Conservation (phyloP, 92 coral and sea anemone species). For the Desmophyllum pertusum region DNA sequence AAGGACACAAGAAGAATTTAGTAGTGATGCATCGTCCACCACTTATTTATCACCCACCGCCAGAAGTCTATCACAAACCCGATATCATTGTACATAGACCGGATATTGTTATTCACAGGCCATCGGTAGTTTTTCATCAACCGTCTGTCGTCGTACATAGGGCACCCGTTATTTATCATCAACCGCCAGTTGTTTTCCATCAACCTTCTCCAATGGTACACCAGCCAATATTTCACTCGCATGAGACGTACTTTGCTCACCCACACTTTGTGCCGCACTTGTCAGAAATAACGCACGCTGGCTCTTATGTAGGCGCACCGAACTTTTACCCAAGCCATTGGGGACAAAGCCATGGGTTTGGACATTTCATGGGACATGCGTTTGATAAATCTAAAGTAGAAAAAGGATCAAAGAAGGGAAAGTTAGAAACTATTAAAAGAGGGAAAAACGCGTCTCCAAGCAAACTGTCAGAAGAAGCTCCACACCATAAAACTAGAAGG, state of each 20-base stretch:
- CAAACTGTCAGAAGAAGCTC: not conserved
- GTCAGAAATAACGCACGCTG: slow-evolving; percentile 68
- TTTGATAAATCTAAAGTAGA: slow-evolving; percentile 83
- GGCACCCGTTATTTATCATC: slow-evolving; percentile 87
- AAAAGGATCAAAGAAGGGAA: not conserved
- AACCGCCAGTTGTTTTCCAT: slow-evolving; percentile 87
- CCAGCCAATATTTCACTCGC: slow-evolving; percentile 83
- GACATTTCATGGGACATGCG: slow-evolving; percentile 63
- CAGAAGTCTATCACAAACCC: slow-evolving; percentile 92
- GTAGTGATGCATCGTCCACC: slow-evolving; percentile 95
- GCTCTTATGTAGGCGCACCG: slow-evolving; percentile 81
- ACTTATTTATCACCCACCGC: slow-evolving; percentile 93
- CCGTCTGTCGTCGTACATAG: slow-evolving; percentile 86
- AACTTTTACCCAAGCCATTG: slow-evolving; percentile 71
- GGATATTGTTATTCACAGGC: slow-evolving; percentile 89
- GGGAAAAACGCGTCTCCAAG: not conserved
- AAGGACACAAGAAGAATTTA: slow-evolving; percentile 79
- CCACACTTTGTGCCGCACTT: slow-evolving; percentile 71
- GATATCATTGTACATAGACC: slow-evolving; percentile 85
- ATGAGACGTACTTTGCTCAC: slow-evolving; percentile 83
- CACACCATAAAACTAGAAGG: not conserved
- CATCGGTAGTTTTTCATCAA: slow-evolving; percentile 89
- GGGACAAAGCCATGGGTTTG: slow-evolving; percentile 65
- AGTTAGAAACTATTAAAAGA: slow-evolving; percentile 1
- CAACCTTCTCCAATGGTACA: slow-evolving; percentile 94